A percentile compares a stretch with the other conserved stretches of the same genome.
These are phyloP conservation scores for Himalopsyche japonica DNA, from an alignment of 2,888 invertebrate species.

Conservation along the genomic window DNA sequence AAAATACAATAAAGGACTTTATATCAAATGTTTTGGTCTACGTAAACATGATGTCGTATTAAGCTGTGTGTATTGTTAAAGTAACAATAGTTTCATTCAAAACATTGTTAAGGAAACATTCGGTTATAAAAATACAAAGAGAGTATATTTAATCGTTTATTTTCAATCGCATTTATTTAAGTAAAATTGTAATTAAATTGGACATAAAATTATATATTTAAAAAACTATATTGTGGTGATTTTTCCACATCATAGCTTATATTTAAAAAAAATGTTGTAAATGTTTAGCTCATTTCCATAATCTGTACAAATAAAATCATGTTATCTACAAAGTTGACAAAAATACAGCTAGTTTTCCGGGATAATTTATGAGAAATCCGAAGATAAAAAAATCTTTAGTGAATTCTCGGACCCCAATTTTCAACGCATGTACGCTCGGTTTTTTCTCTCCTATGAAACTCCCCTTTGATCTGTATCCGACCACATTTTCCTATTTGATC, in stretches of 20 bases:
- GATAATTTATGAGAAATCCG: neutral
- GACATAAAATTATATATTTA: too few relatives aligned
- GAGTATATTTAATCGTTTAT: too few relatives aligned
- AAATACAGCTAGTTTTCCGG: neutral
- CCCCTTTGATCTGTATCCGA: constrained; percentile 5
- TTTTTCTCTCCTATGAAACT: neutral
- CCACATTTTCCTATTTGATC: constrained; percentile 19
- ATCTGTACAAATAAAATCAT: too few relatives aligned
- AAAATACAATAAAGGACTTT: neutral
- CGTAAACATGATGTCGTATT: neutral
- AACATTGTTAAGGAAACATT: too few relatives aligned
- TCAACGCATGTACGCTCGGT: constrained; percentile 2
- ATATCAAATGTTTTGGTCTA: neutral
- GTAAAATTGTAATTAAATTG: too few relatives aligned
- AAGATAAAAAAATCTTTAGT: neutral
- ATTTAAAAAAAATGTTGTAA: too few relatives aligned
- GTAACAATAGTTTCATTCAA: neutral
- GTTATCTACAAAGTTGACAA: neutral
- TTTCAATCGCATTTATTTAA: too few relatives aligned
- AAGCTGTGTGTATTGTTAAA: neutral
- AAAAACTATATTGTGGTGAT: too few relatives aligned
- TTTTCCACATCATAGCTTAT: too few relatives aligned
- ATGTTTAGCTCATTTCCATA: too few relatives aligned
- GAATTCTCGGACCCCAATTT: constrained; percentile 7
- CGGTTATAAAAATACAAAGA: too few relatives aligned